These are phyloP conservation scores for Muricea muricata DNA, from an alignment of 92 coral and sea anemone genomes.

Conservation along the genomic window DNA sequence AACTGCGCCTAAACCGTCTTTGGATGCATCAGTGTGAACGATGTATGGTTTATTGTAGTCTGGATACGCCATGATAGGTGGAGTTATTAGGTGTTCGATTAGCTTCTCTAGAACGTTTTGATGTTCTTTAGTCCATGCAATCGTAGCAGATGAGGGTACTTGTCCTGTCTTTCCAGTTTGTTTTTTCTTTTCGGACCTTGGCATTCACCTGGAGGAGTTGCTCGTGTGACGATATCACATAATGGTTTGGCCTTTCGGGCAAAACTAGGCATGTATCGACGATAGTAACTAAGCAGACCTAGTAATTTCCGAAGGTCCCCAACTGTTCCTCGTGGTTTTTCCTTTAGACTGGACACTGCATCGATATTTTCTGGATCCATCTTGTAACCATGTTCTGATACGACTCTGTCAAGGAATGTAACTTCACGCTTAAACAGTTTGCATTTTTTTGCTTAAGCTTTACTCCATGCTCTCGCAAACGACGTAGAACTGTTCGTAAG, in stretches of 20 bases:
- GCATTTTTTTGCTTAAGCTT: conserved; percentile 20
- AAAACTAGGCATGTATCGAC: not conserved
- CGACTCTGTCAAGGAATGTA: conserved; percentile 24
- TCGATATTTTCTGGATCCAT: not conserved
- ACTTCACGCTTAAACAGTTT: too few species aligned
- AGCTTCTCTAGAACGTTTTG: not conserved
- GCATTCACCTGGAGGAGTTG: too few species aligned
- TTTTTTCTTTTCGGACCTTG: too few species aligned
- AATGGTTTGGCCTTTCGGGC: not conserved
- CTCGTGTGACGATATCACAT: not conserved
- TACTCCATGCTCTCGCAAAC: conserved; percentile 40
- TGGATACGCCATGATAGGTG: not conserved
- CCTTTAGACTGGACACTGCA: not conserved
- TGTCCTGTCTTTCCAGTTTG: not conserved
- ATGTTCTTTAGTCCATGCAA: not conserved
- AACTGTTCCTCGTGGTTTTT: not conserved
- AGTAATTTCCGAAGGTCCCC: not conserved
- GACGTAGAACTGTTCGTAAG: conserved; percentile 35
- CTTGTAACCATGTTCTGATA: conserved; percentile 15
- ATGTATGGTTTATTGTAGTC: not conserved
- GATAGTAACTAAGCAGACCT: not conserved
- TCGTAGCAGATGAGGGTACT: not conserved
- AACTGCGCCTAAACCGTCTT: not conserved
- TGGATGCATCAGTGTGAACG: conserved; percentile 10
- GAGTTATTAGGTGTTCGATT: not conserved